These are phyloP conservation scores for Pipistrellus pygmaeus DNA, from an alignment of 2,797 vertebrate species.

Conservation along the genomic window DNA sequence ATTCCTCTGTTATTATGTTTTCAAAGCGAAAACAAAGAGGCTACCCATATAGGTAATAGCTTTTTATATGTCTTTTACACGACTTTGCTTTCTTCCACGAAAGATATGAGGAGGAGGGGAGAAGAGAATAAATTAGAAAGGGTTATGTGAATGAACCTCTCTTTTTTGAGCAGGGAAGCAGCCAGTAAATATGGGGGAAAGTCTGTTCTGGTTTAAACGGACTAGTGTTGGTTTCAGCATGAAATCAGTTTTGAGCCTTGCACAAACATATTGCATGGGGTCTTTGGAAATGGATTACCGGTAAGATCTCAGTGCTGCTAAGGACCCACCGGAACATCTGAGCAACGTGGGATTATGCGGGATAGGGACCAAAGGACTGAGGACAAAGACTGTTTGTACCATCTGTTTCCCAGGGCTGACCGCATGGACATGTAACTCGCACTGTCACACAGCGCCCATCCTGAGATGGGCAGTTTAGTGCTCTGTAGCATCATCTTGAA, in stretches of 20 bases:
- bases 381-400: background rate
- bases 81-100: background rate
- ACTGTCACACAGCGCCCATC: accelerated
- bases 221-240: constrained; percentile 29
- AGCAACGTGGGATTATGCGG: background rate
- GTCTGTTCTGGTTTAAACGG: background rate
- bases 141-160: background rate
- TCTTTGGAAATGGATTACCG: background rate
- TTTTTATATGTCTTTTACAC: background rate
- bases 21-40: constrained; percentile 51
- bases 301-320: background rate
- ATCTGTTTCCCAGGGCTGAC: background rate
- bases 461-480: background rate
- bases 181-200: background rate
- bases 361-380: background rate
- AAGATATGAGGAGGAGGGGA: background rate
- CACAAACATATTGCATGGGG: background rate
- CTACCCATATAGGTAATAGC: background rate
- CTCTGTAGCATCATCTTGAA: background rate
- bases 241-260: background rate
- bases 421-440: background rate
- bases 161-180: background rate
- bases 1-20: constrained; percentile 31
- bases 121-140: background rate
- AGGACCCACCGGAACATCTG: background rate